A percentile compares a stretch with the other conserved stretches of the same genome.
Evolutionary conservation across 2,888 invertebrate genomes (phyloP).

Genomic region (Hylaea fasciaria): DNA sequence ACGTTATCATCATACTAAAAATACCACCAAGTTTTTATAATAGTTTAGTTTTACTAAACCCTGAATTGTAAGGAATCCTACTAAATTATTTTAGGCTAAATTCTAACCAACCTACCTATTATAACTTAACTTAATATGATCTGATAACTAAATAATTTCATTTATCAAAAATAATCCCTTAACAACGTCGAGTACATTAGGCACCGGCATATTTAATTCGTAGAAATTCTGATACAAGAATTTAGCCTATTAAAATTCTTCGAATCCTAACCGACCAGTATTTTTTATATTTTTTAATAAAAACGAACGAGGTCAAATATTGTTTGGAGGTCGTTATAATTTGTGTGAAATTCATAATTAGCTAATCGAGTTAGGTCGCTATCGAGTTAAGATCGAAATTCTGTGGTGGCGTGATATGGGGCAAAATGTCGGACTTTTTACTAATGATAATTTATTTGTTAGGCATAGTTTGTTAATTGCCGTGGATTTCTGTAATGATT

Average conservation of each 20-base stretch:
- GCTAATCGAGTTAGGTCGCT: slow-evolving; percentile 62
- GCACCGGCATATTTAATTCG: slow-evolving; percentile 1
- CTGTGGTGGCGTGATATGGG: slow-evolving; percentile 28
- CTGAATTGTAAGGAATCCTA: no score
- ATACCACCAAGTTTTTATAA: no score
- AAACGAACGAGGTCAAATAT: slow-evolving; percentile 45
- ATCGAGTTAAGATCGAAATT: slow-evolving; percentile 52
- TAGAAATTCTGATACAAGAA: slow-evolving; percentile 15
- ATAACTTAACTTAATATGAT: neutral
- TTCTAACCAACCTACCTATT: neutral
- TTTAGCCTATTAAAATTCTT: slow-evolving; percentile 31
- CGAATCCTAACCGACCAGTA: neutral
- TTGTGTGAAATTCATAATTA: slow-evolving; percentile 80
- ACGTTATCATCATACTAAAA: no score
- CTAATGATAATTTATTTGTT: slow-evolving; percentile 40
- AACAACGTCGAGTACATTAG: neutral
- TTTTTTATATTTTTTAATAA: slow-evolving; percentile 16
- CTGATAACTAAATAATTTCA: slow-evolving; percentile 9
- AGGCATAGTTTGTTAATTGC: slow-evolving; percentile 24
- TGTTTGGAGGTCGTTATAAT: slow-evolving; percentile 59
- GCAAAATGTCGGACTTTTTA: slow-evolving; percentile 27
- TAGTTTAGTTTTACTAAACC: no score
- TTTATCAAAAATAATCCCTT: slow-evolving; percentile 9
- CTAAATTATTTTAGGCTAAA: neutral
- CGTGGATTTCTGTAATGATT: slow-evolving; percentile 24